phyloP scores from a whole-genome alignment of 53 echinoderm and acorn worm genomes.

The Pentamera pediparva region DNA sequence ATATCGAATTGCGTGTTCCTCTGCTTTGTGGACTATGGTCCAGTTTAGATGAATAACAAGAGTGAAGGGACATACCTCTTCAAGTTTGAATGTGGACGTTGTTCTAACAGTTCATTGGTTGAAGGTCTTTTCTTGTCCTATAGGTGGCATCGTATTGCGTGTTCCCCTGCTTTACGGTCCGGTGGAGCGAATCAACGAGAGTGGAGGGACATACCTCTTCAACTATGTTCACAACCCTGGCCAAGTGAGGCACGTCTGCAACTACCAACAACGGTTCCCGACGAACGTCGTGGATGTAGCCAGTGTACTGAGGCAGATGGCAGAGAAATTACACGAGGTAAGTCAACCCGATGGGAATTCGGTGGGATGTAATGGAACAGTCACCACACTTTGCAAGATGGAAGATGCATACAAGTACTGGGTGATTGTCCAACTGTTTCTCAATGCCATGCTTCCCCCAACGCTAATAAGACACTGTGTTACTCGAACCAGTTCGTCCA shows the following conservation, averaged over 20 bases:
- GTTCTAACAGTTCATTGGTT: no score
- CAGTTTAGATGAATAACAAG: conserved; percentile 60
- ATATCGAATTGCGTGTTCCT: conserved; percentile 61
- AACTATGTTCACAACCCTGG: conserved; percentile 40
- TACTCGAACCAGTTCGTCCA: no score
- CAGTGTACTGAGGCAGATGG: conserved; percentile 56
- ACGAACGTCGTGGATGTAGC: conserved; percentile 68
- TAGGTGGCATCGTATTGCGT: conserved; percentile 58
- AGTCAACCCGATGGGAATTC: not conserved
- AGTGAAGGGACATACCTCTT: conserved; percentile 66
- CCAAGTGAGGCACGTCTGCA: conserved; percentile 39
- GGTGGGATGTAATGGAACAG: no score
- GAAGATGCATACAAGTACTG: no score
- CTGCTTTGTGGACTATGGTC: conserved; percentile 56
- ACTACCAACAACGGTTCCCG: conserved; percentile 67
- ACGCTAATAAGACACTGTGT: no score
- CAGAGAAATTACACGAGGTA: conserved; percentile 57
- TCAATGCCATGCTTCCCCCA: no score
- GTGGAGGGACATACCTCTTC: conserved; percentile 63
- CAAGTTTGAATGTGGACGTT: no score
- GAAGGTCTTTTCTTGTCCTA: not conserved
- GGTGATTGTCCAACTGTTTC: no score
- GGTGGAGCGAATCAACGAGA: conserved; percentile 65
- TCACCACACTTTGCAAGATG: no score
- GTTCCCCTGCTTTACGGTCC: conserved; percentile 76